Conservation (phyloP, 2,888 invertebrate genomes). For the Scaptomyza tumidula region DNA sequence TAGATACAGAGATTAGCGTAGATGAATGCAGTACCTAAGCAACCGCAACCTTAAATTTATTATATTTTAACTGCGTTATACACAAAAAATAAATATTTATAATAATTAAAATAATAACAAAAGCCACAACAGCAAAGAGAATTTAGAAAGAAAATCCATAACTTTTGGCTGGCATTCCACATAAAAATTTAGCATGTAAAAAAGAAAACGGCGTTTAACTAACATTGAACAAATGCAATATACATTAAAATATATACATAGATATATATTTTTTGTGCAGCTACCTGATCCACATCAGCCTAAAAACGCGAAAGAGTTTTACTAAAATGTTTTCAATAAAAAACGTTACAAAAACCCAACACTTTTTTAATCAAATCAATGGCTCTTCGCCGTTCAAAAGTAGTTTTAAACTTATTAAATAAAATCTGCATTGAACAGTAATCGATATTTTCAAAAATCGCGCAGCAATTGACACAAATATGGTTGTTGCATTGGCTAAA, state of each 20-base stretch:
- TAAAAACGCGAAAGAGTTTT: conserved; percentile 55
- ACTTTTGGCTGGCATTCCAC: conserved; percentile 17
- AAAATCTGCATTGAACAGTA: no score
- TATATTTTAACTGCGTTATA: conserved; percentile 38
- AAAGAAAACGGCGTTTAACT: conserved; percentile 48
- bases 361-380: not conserved
- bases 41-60: conserved; percentile 44
- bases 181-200: conserved; percentile 37
- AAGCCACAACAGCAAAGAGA: conserved; percentile 3
- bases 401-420: not conserved
- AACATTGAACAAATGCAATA: conserved; percentile 61
- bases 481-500: no score
- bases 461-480: no score
- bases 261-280: conserved; percentile 63
- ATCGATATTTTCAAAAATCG: no score
- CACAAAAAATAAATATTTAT: conserved; percentile 10
- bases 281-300: conserved; percentile 33
- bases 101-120: conserved; percentile 13
- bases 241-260: conserved; percentile 11
- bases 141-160: conserved; percentile 6
- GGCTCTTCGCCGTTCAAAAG: not conserved
- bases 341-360: conserved; percentile 49
- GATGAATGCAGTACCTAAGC: conserved; percentile 75
- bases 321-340: conserved; percentile 72
- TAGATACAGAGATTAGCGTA: conserved; percentile 46